Percentiles rank a stretch among this genome's conserved stretches.
These are phyloP conservation scores for Acyrthosiphon pisum DNA, from an alignment of 1,140 invertebrate species.

Conservation along the genomic window DNA sequence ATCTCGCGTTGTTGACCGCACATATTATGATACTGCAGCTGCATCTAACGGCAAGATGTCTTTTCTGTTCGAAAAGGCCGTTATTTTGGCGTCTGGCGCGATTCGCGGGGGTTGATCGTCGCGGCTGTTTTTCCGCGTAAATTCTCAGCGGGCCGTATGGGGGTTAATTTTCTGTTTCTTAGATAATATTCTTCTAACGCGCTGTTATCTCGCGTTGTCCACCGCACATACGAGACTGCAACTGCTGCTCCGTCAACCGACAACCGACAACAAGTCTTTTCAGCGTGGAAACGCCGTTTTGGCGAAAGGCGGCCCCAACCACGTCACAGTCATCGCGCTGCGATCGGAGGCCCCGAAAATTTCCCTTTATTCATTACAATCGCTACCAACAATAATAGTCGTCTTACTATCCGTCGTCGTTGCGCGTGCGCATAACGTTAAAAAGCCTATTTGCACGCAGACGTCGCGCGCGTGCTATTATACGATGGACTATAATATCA, in stretches of 20 bases:
- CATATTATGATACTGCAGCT: too few relatives aligned
- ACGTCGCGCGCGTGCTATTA: background rate
- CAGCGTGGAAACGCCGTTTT: too few relatives aligned
- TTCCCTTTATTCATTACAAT: background rate
- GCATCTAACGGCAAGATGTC: too few relatives aligned
- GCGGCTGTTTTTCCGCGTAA: background rate
- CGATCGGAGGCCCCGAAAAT: background rate
- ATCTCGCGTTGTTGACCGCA: background rate
- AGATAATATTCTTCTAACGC: background rate
- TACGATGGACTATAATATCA: too few relatives aligned
- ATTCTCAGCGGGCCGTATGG: background rate
- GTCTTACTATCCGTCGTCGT: background rate
- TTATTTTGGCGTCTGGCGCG: background rate
- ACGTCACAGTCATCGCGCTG: too few relatives aligned
- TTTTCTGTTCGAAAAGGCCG: too few relatives aligned
- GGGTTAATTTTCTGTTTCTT: background rate
- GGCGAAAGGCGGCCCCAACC: too few relatives aligned
- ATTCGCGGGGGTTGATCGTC: background rate
- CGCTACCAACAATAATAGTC: too few relatives aligned
- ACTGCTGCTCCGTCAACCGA: too few relatives aligned
- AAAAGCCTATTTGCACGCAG: conserved; percentile 12
- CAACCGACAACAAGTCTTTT: too few relatives aligned
- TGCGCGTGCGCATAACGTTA: background rate
- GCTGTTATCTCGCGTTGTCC: too few relatives aligned
- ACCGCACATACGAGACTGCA: background rate